phyloP scores from a whole-genome alignment of 2,797 vertebrate species.

The Microctenopoma steveboyesi region DNA sequence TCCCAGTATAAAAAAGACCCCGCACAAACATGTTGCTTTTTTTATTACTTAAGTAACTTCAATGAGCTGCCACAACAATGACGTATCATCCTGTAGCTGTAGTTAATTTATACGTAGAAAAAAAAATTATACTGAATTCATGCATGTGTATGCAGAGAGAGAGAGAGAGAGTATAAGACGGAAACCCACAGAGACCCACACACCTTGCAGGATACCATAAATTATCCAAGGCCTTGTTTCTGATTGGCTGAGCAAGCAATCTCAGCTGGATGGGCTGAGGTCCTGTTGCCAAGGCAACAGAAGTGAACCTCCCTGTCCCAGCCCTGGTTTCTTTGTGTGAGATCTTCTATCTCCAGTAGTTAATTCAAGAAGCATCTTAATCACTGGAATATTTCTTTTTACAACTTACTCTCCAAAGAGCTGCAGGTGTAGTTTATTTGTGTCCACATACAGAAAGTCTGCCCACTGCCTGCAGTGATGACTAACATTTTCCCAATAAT shows the following conservation, averaged over 20 bases:
- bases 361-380: slow-evolving; percentile 26
- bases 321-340: slow-evolving; percentile 40
- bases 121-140: background rate
- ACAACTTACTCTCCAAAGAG: background rate
- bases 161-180: background rate
- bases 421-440: slow-evolving; percentile 2
- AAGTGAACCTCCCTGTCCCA: slow-evolving; percentile 63
- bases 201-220: slow-evolving; percentile 70
- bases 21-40: slow-evolving; percentile 36
- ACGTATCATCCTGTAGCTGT: slow-evolving; percentile 25
- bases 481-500: slow-evolving; percentile 1
- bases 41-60: background rate
- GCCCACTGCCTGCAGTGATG: background rate
- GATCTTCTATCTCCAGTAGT: slow-evolving; percentile 18
- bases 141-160: slow-evolving; percentile 7
- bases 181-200: slow-evolving; percentile 35
- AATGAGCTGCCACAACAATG: slow-evolving; percentile 1
- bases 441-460: background rate
- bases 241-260: slow-evolving; percentile 77
- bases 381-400: slow-evolving; percentile 21
- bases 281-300: slow-evolving; percentile 81
- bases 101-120: slow-evolving; percentile 3
- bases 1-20: slow-evolving; percentile 45
- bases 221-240: slow-evolving; percentile 67
- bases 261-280: slow-evolving; percentile 73